Evolutionary conservation across 1,140 invertebrate genomes (phyloP), one percentile per base, ranked within the genome.

Genomic region (Penaeus japonicus): DNA sequence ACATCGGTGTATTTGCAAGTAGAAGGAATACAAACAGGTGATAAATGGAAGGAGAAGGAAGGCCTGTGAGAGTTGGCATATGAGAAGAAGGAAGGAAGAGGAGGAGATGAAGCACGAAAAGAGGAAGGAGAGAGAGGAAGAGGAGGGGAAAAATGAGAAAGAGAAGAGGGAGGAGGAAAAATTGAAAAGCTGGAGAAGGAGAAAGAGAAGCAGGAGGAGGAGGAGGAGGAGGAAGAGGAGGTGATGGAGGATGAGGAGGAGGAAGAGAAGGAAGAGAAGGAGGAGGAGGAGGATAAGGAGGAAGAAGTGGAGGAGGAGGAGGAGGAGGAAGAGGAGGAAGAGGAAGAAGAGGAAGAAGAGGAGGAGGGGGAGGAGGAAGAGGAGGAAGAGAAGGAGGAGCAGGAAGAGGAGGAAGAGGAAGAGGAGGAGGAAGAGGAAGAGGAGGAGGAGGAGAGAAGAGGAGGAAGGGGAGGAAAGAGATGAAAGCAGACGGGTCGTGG

Each of bases 351-450:
- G 62, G 7, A 30, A 22, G 80, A 57, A n/a, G 59, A 24, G 27
- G 80, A 82, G 80, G 59, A 54, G 59, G 80, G 59, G 80, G 59
- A 54, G 57, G 79, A 81, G 47, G 57, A 53, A 73, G 65, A 73
- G n/a, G 10, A 22, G 5, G 22, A n/a, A n/a, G 22, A 5, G 5
- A 5, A 70, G 62, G n/a, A 5, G 1, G 17, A 65, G 59, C 22
- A 17, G 27, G 78, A 80, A 53, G 55, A 24, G 27, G 47, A 80
- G 78, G 55, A 2, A 54, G 35, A 79, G 30, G n/a, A n/a, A n/a
- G n/a, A n/a, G n/a, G n/a, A n/a, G n/a, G n/a, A n/a, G n/a, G n/a
- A n/a, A n/a, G n/a, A n/a, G n/a, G n/a, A 7, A 27, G 20, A 2
- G 20, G 30, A n/a, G 30, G 17, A 30, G 27, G 12, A 24, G 30